Evolutionary conservation across 2,797 vertebrate genomes (phyloP), one percentile per base, ranked within the genome.

Genomic region (Lemur catta): DNA sequence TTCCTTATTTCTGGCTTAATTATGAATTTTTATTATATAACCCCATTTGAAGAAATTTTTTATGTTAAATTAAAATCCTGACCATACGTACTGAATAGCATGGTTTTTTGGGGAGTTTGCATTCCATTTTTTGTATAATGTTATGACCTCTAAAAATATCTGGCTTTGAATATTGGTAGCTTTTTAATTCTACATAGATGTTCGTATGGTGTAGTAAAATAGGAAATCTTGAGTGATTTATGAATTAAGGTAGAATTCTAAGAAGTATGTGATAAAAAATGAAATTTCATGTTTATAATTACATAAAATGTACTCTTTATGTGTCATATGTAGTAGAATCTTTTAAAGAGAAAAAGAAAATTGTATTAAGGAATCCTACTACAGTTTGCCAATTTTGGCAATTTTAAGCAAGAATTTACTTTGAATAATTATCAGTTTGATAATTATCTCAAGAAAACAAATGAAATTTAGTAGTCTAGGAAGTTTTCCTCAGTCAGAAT

Each of bases 1-100:
- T 79, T 33, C 82, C 96, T 96, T 30, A 0, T 93, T 97, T 96
- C 74, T 85, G 80, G 14, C 69, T 88, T 4, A 46, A 38, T 90
- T 74, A 6, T 59, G 80, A 87, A 67, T 88, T 93, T 91, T 80
- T 57, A 30, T 71, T 94, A 3, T 35, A 61, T 88, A 92, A 90
- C 41, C 28, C 2, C 2, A 50, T 48, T 55, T 30, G 85, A 76
- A 87, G 82, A 89, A 93, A 57, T 48, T 52, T 38, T 82, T 84
- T 72, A 84, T 48, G 76, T 69, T 48, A 69, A 75, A 61, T 91
- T 71, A 80, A 87, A 80, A 69, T 63, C 38, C 52, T 84, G 24
- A 50, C 52, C 35, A 0, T 4, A 71, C 69, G 20, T 35, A 11
- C 38, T 72, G 30, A 84, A 65, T 15, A n/a, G 22, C 6, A 4